These are phyloP conservation scores for Brachynemurus nebulosus DNA, from an alignment of 2,888 invertebrate species.

Conservation along the genomic window DNA sequence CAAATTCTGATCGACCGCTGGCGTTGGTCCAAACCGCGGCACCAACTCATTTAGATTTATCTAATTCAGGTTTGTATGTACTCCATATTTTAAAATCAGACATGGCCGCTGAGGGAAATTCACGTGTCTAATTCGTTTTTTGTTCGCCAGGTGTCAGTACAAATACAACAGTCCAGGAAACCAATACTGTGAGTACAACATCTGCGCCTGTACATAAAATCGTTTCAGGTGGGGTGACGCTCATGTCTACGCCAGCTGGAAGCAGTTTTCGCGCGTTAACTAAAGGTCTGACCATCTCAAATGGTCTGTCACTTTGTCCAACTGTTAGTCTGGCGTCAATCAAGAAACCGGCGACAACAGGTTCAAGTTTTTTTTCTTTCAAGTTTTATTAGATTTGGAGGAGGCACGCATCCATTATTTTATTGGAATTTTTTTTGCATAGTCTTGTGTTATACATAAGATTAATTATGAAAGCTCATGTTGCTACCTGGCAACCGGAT, in stretches of 20 bases:
- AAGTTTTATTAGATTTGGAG: too few relatives aligned
- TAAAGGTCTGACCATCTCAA: conserved; percentile 8
- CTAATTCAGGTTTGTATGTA: neutral
- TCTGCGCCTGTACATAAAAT: conserved; percentile 5
- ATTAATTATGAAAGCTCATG: too few relatives aligned
- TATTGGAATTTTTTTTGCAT: too few relatives aligned
- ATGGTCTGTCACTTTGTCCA: conserved; percentile 6
- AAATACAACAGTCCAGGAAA: too few relatives aligned
- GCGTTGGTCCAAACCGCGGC: conserved; percentile 29
- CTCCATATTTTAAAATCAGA: too few relatives aligned
- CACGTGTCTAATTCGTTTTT: too few relatives aligned
- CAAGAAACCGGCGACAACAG: conserved; percentile 18
- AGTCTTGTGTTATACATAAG: too few relatives aligned
- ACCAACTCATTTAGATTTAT: neutral
- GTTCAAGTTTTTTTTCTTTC: too few relatives aligned
- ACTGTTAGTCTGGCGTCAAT: conserved; percentile 3
- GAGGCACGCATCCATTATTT: too few relatives aligned
- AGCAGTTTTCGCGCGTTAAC: conserved; percentile 3
- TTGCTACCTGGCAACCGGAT: too few relatives aligned
- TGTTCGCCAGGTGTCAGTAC: too few relatives aligned
- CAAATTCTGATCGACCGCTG: conserved; percentile 30
- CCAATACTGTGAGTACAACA: neutral
- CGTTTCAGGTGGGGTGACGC: conserved; percentile 2
- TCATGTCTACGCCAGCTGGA: neutral
- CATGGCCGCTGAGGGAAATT: too few relatives aligned